These are phyloP conservation scores for Achroia grisella DNA, from an alignment of 1,140 invertebrate species.

Conservation along the genomic window DNA sequence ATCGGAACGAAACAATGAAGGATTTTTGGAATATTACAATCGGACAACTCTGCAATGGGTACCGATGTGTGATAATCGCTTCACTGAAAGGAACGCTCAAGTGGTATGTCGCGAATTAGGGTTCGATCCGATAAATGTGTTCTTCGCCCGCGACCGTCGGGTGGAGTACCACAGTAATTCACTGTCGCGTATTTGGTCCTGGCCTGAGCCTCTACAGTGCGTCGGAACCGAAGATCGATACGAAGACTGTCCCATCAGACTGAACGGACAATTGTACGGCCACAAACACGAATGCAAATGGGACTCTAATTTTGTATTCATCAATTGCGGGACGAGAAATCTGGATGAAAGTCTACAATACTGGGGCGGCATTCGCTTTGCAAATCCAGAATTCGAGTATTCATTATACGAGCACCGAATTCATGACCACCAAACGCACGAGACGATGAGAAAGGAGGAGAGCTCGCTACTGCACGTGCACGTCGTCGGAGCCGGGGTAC, in stretches of 20 bases:
- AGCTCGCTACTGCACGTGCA: constrained; percentile 89
- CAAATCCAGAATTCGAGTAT: constrained; percentile 91
- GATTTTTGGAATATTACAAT: constrained; percentile 97
- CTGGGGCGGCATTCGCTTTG: constrained; percentile 97
- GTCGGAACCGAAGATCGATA: constrained; percentile 88
- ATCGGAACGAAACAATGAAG: constrained; percentile 76
- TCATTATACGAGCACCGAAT: constrained; percentile 86
- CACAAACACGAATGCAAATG: constrained; percentile 89
- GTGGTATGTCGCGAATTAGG: constrained; percentile 97
- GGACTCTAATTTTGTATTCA: constrained; percentile 94
- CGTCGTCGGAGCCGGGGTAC: constrained; percentile 94
- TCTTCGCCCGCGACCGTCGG: constrained; percentile 85
- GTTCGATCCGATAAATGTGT: constrained; percentile 90
- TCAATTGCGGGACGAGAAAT: constrained; percentile 91
- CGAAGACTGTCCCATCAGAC: constrained; percentile 89
- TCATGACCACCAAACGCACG: constrained; percentile 86
- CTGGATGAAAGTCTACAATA: constrained; percentile 82
- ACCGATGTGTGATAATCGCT: constrained; percentile 95
- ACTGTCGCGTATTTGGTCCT: constrained; percentile 89
- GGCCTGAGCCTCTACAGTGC: constrained; percentile 93
- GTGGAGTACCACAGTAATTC: constrained; percentile 91
- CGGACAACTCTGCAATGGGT: constrained; percentile 96
- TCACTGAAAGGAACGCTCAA: constrained; percentile 95
- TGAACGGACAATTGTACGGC: constrained; percentile 92
- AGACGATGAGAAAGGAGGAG: constrained; percentile 78